Conservation (phyloP, 2,888 invertebrate genomes). For the Eupithecia subumbrata region DNA sequence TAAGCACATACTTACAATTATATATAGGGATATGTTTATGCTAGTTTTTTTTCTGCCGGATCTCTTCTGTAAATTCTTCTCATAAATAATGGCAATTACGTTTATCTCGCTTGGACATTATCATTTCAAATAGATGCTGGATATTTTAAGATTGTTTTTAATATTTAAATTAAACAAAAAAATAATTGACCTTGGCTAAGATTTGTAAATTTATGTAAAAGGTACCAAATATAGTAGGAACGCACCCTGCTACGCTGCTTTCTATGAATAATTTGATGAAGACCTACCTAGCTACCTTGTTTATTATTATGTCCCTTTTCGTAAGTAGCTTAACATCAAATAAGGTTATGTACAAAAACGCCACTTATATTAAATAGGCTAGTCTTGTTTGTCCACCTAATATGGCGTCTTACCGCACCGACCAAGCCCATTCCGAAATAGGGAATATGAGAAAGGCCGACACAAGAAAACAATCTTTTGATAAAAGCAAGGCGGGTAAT, state of each 20-base stretch:
- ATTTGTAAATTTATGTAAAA: no score
- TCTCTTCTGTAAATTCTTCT: neutral
- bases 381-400: slow-evolving; percentile 26
- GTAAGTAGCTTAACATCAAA: slow-evolving; percentile 3
- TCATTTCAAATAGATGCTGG: neutral
- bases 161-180: no score
- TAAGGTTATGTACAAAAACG: slow-evolving; percentile 9
- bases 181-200: neutral
- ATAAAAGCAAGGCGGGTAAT: neutral
- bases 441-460: slow-evolving; percentile 33
- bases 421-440: slow-evolving; percentile 31
- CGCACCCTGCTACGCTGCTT: no score
- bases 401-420: slow-evolving; percentile 31
- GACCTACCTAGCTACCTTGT: neutral
- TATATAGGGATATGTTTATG: neutral
- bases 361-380: slow-evolving; percentile 27
- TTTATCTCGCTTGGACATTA: neutral
- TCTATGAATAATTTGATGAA: neutral
- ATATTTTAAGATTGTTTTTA: no score
- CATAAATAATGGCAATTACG: neutral
- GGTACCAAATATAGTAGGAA: neutral
- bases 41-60: neutral
- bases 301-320: neutral
- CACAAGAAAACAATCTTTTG: slow-evolving; percentile 15
- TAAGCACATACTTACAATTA: no score